Conservation (phyloP, 2,888 invertebrate species). For the Drosophila stalkeri region DNA sequence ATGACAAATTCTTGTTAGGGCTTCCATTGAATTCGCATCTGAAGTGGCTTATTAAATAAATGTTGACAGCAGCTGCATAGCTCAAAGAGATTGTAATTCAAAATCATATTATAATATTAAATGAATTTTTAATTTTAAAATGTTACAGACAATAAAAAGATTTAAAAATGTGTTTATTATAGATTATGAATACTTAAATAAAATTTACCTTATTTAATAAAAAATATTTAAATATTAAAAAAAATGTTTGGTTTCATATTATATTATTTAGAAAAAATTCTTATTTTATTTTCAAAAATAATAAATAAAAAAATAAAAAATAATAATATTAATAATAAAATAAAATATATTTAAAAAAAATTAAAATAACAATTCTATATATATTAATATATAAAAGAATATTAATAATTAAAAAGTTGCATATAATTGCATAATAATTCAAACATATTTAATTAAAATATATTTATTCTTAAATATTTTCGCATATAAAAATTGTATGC, state of each 20-base stretch:
- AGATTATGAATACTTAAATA: no score
- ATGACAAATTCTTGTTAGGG: slow-evolving; percentile 51
- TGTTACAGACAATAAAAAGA: no score
- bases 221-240: no score
- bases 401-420: background rate
- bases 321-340: background rate
- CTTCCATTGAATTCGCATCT: slow-evolving; percentile 39
- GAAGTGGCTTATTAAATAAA: slow-evolving; percentile 45
- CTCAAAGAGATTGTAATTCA: background rate
- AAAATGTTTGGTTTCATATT: no score
- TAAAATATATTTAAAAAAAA: background rate
- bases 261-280: no score
- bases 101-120: background rate
- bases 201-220: no score
- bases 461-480: no score
- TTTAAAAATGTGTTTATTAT: no score
- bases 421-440: background rate
- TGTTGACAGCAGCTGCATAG: slow-evolving; percentile 32
- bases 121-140: no score
- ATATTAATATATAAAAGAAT: background rate
- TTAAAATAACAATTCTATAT: background rate
- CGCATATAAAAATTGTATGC: background rate
- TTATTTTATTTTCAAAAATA: no score
- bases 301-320: background rate
- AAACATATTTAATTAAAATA: no score